Evolutionary conservation across 2,797 vertebrate genomes (phyloP).

Genomic region (Podarcis lilfordi): DNA sequence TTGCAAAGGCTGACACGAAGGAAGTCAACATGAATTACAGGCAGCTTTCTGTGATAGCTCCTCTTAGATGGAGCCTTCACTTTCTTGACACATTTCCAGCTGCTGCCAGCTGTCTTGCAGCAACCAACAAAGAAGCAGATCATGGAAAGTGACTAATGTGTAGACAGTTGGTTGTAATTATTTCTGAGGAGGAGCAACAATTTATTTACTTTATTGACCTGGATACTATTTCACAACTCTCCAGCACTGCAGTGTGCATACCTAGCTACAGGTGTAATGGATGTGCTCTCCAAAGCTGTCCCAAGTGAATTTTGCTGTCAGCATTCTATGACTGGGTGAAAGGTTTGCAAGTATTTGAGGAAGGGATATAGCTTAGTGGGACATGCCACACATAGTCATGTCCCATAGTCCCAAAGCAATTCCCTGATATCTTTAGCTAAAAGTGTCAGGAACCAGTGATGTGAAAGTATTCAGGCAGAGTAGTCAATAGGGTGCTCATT

Average conservation of each 20-base stretch:
- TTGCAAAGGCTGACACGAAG: not conserved
- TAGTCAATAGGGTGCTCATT: too few species aligned
- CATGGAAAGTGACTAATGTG: not conserved
- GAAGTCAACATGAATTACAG: not conserved
- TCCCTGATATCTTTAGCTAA: too few species aligned
- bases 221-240: not conserved
- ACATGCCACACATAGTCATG: too few species aligned
- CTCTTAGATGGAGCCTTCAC: not conserved
- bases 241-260: too few species aligned
- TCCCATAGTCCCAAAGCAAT: too few species aligned
- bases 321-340: not conserved
- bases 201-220: not conserved
- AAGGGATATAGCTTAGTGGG: too few species aligned
- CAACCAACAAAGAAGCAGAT: not conserved
- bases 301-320: not conserved
- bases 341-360: too few species aligned
- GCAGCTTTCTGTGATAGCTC: rapidly evolving
- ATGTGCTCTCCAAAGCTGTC: not conserved
- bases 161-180: not conserved
- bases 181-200: not conserved
- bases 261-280: not conserved
- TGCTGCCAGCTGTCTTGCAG: not conserved
- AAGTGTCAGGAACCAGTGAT: too few species aligned
- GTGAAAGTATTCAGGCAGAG: too few species aligned
- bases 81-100: not conserved